Base-by-base conservation (phyloP, 2,888 invertebrate genomes). In the Zygothrica quintamaculata region DNA sequence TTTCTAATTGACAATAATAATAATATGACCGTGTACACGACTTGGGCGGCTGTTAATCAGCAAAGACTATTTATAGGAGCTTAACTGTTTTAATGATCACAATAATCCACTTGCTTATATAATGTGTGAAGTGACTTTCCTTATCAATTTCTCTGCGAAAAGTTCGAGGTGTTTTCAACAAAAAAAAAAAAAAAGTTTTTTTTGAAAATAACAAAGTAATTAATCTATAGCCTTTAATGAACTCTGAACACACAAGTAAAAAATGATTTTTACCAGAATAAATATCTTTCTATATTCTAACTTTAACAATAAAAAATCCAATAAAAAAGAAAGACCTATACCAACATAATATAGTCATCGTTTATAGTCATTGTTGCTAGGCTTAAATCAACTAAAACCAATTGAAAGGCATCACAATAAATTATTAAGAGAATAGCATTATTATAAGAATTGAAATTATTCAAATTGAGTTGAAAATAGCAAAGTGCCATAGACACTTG, bases 381-480 rank as follows among this genome's bases (percentile, higher is more conserved):
- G 7, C 1, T 2, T 3, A 37, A 44, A 26, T 22, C 11, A 52
- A 39, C 13, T n/a, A n/a, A n/a, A n/a, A n/a, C 39, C 66, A 82
- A 87, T 67, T 78, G 67, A 79, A 74, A 57, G 47, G 62, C 61
- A 59, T 61, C 69, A n/a, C n/a, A 64, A 77, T 64, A 84, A 74
- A 72, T 74, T 70, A 53, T 71, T 65, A 82, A 76, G 65, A 73
- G 74, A 78, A 78, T 69, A 16, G 61, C 70, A 62, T 71, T 69
- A 69, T 72, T 65, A 77, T 60, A 60, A 68, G 47, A 80, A 84
- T 84, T 65, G 68, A 77, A 74, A 77, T 84, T 88, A 80, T 84
- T 80, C 65, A 87, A 85, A 84, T 82, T 72, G 52, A 31, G 55
- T 64, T 59, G 50, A 57, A 60, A 64, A 53, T 55, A 68, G 55